Percentiles rank a stretch among this genome's conserved stretches.
phyloP scores from a whole-genome alignment of 2,797 vertebrate genomes.

The Hippocampus kuda region DNA sequence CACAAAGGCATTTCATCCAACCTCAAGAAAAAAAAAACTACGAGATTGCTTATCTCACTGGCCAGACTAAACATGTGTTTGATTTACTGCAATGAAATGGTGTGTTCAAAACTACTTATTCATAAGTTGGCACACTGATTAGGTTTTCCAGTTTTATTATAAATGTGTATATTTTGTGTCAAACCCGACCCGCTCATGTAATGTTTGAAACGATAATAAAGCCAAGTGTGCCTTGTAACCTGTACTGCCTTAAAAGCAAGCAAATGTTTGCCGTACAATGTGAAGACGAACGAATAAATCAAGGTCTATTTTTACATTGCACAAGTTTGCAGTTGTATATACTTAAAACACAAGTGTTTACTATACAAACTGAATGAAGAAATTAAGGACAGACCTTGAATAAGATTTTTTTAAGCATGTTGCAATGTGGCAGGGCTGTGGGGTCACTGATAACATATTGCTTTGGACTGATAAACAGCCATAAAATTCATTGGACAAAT shows the following conservation, averaged over 20 bases:
- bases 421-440: constrained; percentile 64
- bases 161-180: constrained; percentile 50
- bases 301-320: constrained; percentile 71
- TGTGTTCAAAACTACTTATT: constrained; percentile 14
- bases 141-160: constrained; percentile 37
- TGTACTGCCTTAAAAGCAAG: constrained; percentile 61
- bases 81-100: constrained; percentile 21
- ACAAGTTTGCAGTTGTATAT: constrained; percentile 7
- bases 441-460: constrained; percentile 53
- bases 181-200: constrained; percentile 48
- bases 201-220: constrained; percentile 28
- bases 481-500: constrained; percentile 47
- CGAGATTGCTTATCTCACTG: constrained; percentile 23
- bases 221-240: constrained; percentile 59
- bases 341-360: background rate
- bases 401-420: background rate
- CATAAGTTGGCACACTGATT: constrained; percentile 27
- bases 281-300: constrained; percentile 69
- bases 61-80: constrained; percentile 25
- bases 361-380: background rate
- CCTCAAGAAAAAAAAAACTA: constrained; percentile 14
- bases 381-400: constrained; percentile 13
- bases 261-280: constrained; percentile 59
- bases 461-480: constrained; percentile 57
- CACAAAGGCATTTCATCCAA: constrained; percentile 31